These are phyloP conservation scores for Poeciliopsis gracilis DNA, from an alignment of 2,797 vertebrate genomes.

Conservation along the genomic window DNA sequence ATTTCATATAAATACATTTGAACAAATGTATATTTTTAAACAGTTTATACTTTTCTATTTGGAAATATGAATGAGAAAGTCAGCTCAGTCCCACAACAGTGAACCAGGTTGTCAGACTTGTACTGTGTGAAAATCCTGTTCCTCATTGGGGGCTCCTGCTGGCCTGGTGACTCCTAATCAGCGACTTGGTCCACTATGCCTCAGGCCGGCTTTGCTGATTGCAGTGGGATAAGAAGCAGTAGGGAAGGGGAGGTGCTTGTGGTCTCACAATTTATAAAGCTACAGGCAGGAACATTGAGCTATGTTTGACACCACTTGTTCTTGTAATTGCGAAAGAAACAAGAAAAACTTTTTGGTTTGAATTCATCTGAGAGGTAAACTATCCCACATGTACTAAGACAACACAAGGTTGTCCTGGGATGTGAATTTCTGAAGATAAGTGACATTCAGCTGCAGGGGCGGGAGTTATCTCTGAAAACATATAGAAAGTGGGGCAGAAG, in stretches of 20 bases:
- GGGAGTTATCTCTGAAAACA: slow-evolving; percentile 21
- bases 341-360: not conserved
- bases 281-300: not conserved
- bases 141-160: not conserved
- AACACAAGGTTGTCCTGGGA: slow-evolving; percentile 1
- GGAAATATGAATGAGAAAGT: not conserved
- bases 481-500: slow-evolving; percentile 14
- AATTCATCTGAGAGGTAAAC: slow-evolving; percentile 2
- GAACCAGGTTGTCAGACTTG: not conserved
- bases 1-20: not conserved
- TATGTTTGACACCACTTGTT: slow-evolving; percentile 1
- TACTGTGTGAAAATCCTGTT: not conserved
- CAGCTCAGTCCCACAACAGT: not conserved
- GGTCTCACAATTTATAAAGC: slow-evolving; percentile 16
- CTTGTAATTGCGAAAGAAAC: slow-evolving; percentile 28
- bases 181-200: not conserved
- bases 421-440: slow-evolving; percentile 10
- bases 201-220: slow-evolving; percentile 8
- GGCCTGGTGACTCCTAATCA: not conserved
- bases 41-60: not conserved
- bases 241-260: slow-evolving; percentile 13
- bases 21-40: not conserved
- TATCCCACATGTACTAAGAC: not conserved
- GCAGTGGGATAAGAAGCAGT: slow-evolving; percentile 21
- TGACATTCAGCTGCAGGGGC: slow-evolving; percentile 11